Base-by-base conservation (phyloP, 2,888 invertebrate species). In the Amorpha juglandis region DNA sequence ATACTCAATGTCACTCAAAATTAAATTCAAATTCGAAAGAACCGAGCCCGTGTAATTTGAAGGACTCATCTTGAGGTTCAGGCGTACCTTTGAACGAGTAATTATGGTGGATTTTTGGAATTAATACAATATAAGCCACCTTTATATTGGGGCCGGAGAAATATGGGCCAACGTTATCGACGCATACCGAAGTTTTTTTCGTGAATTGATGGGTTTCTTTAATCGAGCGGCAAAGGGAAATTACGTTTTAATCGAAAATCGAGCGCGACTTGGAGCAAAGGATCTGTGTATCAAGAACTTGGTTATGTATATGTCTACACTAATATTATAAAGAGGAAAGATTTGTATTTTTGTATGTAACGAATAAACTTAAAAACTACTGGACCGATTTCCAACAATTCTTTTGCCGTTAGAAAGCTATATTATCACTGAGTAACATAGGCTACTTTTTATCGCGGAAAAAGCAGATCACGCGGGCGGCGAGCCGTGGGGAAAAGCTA, bases 31-130 rank as follows among this genome's bases (percentile, higher is more conserved):
- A 83, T 58, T 83, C 77, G 63, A 68, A 70, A 65, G 63, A 63
- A 67, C 63, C 67, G 38, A 65, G 52, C 64, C 72, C 67, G 55
- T 76, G 74, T 77, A 74, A 81, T 82, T 83, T 78, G 78, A 79
- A 78, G 74, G 76, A 74, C 77, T 79, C 78, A 81, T 80, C 80
- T 81, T 86, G 84, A 86, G 27, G 84, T 83, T 84, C 83, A 78
- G 80, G 78, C 72, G 80, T 85, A 85, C 87, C 91, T 92, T 90
- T 90, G 89, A 89, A 87, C 85, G 85, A 84, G 87, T 92, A 92
- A 92, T 92, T 92, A 92, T 88, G 86, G 84, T 73, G 83, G 84
- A 87, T 89, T 89, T 88, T 87, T 83, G 83, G 90, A 89, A 92
- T 91, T 90, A 92, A 89, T 89, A 84, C 86, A 74, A 83, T 88